These are phyloP conservation scores for Ophraella communa DNA, from an alignment of 2,888 invertebrate species.

Conservation along the genomic window DNA sequence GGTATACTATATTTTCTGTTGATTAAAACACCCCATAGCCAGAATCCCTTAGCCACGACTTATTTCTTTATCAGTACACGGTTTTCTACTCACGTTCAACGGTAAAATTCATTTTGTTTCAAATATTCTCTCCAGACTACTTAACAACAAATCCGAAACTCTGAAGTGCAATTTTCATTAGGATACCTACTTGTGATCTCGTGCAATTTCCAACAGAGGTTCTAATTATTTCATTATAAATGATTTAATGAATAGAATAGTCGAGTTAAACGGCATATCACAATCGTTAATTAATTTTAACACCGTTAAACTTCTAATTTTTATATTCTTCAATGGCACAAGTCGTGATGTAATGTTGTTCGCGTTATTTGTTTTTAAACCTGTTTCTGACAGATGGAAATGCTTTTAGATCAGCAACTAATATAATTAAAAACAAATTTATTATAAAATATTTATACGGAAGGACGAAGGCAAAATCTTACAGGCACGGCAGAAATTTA, in stretches of 20 bases:
- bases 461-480: too few relatives aligned
- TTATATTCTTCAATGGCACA: too few relatives aligned
- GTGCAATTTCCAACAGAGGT: slow-evolving; percentile 4
- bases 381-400: too few relatives aligned
- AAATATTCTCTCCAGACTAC: not conserved
- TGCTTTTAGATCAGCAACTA: too few relatives aligned
- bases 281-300: not conserved
- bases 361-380: too few relatives aligned
- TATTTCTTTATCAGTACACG: too few relatives aligned
- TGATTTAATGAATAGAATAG: not conserved
- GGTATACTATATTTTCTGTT: too few relatives aligned
- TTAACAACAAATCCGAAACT: slow-evolving; percentile 8
- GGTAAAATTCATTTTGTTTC: not conserved
- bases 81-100: not conserved
- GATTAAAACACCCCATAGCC: not conserved
- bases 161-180: slow-evolving; percentile 17
- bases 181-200: slow-evolving; percentile 2
- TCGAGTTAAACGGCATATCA: not conserved
- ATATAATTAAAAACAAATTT: too few relatives aligned
- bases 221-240: slow-evolving; percentile 7
- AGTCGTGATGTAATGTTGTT: too few relatives aligned
- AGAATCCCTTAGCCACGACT: too few relatives aligned
- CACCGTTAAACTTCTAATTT: not conserved
- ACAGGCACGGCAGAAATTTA: too few relatives aligned
- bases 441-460: too few relatives aligned